Evolutionary conservation across 2,797 vertebrate genomes (phyloP).

Genomic region (Parauchenoglanis ngamensis): DNA sequence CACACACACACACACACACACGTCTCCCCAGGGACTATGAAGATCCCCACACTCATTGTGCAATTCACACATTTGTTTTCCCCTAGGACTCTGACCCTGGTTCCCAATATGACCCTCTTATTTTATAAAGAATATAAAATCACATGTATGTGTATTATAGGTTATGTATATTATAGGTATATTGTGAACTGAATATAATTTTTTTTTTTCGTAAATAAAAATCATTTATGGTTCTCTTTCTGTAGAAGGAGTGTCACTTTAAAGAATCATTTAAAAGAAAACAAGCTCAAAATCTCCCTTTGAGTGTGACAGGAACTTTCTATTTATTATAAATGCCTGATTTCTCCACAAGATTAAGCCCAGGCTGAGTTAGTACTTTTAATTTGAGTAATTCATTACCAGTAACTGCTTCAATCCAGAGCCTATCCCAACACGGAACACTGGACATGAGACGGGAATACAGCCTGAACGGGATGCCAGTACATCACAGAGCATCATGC

Average conservation of each 20-base stretch:
- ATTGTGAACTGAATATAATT: not conserved
- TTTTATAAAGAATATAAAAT: not conserved
- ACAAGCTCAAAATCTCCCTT: not conserved
- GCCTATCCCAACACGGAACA: not conserved
- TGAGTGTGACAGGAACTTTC: not conserved
- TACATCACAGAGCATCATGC: not conserved
- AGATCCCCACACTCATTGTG: slow-evolving; percentile 31
- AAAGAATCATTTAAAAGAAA: not conserved
- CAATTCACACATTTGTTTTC: slow-evolving; percentile 62
- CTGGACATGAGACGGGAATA: not conserved
- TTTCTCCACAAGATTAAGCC: not conserved
- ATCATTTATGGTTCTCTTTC: not conserved
- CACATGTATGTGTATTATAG: not conserved
- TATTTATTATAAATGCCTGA: not conserved
- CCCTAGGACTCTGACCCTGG: slow-evolving; percentile 59
- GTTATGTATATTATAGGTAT: not conserved
- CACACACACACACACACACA: slow-evolving; percentile 30
- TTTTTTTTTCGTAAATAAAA: not conserved
- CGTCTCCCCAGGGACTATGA: slow-evolving; percentile 20
- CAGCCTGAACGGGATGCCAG: not conserved
- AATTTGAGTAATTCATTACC: not conserved
- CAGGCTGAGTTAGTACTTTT: not conserved
- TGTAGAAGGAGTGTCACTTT: not conserved
- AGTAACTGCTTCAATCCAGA: not conserved
- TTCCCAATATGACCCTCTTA: not conserved